A percentile compares a stretch with the other conserved stretches of the same genome.
phyloP scores from a whole-genome alignment of 2,797 vertebrate species.

The Sebastes baramenuke region DNA sequence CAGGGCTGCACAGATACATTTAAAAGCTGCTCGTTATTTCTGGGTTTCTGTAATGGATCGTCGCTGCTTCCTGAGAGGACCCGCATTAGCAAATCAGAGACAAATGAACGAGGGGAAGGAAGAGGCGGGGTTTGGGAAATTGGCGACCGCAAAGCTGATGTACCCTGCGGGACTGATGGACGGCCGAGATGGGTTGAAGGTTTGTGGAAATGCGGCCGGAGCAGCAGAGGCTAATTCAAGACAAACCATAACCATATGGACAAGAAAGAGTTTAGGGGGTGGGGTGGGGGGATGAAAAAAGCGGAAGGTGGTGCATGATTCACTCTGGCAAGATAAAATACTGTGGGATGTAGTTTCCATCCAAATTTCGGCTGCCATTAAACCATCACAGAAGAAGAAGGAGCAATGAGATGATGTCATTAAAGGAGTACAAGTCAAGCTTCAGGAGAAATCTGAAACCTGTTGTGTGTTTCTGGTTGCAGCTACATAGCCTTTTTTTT shows the following conservation, averaged over 20 bases:
- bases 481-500: accelerated
- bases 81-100: neutral
- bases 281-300: neutral
- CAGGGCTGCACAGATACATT: neutral
- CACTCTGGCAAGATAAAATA: neutral
- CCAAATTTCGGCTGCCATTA: neutral
- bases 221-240: neutral
- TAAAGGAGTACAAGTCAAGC: neutral
- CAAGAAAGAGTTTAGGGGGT: neutral
- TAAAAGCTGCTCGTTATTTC: neutral
- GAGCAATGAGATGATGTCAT: neutral
- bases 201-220: neutral
- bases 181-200: neutral
- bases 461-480: neutral
- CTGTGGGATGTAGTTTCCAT: neutral
- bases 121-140: neutral
- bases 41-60: neutral
- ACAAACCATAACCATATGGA: conserved; percentile 21
- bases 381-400: neutral
- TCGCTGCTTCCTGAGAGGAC: neutral
- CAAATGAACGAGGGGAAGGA: neutral
- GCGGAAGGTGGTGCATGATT: neutral
- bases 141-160: neutral
- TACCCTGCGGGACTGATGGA: neutral
- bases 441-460: too few relatives aligned